A percentile compares a stretch with the other conserved stretches of the same genome.
Conservation (phyloP, 2,888 invertebrate genomes). For the Heliconius sara region DNA sequence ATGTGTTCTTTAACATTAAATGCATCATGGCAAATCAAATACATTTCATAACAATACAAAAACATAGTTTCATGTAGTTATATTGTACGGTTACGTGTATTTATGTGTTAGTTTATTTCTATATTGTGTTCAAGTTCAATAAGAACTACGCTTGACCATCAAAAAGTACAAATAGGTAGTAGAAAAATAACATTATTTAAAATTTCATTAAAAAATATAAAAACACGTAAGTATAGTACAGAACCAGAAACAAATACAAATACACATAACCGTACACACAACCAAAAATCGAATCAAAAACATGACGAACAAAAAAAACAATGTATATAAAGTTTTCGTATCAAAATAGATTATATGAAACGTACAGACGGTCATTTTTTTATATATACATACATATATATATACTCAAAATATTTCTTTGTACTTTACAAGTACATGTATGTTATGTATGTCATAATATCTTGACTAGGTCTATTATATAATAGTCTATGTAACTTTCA, state of each 20-base stretch:
- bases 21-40: conserved; percentile 48
- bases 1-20: conserved; percentile 45
- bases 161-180: not conserved
- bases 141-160: not conserved
- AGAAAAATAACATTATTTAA: conserved; percentile 7
- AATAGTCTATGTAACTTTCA: not conserved
- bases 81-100: not conserved
- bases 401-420: not conserved
- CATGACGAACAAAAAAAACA: conserved; percentile 35
- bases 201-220: not conserved
- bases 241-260: not conserved
- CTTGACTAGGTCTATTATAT: conserved; percentile 24
- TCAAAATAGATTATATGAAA: conserved; percentile 45
- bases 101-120: conserved; percentile 2
- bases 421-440: conserved; percentile 32
- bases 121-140: conserved; percentile 3
- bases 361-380: conserved; percentile 41
- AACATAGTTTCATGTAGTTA: conserved; percentile 11
- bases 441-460: conserved; percentile 18
- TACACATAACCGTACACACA: conserved; percentile 17
- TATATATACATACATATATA: not conserved
- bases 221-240: not conserved
- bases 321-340: conserved; percentile 35
- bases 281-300: conserved; percentile 24
- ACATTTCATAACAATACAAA: conserved; percentile 36